Percentiles rank a stretch among this genome's conserved stretches.
Conservation (phyloP, 2,888 invertebrate genomes). For the Stramonita haemastoma region DNA sequence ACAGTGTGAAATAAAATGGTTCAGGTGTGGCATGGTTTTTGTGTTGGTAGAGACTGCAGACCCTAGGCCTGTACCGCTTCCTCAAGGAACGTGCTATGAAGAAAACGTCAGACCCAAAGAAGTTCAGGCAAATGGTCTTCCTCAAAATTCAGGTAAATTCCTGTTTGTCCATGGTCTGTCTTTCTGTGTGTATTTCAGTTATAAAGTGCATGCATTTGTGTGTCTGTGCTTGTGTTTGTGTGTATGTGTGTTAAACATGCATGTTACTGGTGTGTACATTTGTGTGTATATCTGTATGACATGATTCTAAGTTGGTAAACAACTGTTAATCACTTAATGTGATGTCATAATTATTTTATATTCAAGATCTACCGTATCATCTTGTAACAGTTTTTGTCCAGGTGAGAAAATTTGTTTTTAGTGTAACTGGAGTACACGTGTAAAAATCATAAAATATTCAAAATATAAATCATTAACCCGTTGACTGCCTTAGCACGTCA, state of each 20-base stretch:
- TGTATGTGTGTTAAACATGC: not conserved
- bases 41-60: slow-evolving; percentile 11
- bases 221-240: not conserved
- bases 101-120: not conserved
- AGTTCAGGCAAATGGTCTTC: not conserved
- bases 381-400: too few relatives aligned
- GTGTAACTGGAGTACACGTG: too few relatives aligned
- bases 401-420: too few relatives aligned
- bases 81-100: not conserved
- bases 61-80: slow-evolving; percentile 3
- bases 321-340: too few relatives aligned
- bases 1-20: too few relatives aligned
- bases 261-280: too few relatives aligned
- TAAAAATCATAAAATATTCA: too few relatives aligned
- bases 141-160: slow-evolving; percentile 18
- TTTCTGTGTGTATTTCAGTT: not conserved
- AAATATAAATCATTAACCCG: too few relatives aligned
- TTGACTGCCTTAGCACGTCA: too few relatives aligned
- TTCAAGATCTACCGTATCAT: too few relatives aligned
- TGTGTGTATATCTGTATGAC: not conserved
- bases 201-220: not conserved
- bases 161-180: not conserved
- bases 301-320: too few relatives aligned
- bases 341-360: too few relatives aligned
- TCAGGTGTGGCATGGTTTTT: not conserved